phyloP scores from a whole-genome alignment of 2,113 vertebrate genomes.

The Melozone crissalis region DNA sequence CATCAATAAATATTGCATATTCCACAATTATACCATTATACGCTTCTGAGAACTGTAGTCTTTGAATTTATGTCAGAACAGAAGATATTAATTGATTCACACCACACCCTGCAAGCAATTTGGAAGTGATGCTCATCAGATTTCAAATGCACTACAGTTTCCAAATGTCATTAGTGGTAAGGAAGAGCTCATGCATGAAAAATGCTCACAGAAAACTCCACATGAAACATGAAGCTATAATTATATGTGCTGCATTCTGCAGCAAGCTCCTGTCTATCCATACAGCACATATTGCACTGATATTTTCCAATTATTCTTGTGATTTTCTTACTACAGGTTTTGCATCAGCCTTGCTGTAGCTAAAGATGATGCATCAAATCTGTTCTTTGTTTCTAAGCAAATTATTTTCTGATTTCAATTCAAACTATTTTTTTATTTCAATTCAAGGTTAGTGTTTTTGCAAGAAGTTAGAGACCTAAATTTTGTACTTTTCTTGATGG shows the following conservation, averaged over 20 bases:
- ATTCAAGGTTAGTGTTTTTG: background rate
- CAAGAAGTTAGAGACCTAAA: background rate
- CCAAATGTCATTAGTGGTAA: background rate
- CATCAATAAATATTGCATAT: background rate
- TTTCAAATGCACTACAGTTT: background rate
- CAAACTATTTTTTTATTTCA: background rate
- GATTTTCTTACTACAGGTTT: background rate
- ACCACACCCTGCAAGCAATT: conserved; percentile 1
- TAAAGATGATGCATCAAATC: background rate
- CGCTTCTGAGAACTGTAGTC: background rate
- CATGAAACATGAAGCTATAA: background rate
- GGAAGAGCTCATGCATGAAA: background rate
- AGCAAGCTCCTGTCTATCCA: background rate
- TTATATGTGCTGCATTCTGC: background rate
- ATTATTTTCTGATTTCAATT: background rate
- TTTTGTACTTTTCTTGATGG: background rate
- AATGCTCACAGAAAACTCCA: background rate
- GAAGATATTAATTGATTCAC: conserved; percentile 27
- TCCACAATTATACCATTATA: background rate
- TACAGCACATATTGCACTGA: background rate
- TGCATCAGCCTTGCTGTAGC: background rate
- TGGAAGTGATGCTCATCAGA: background rate
- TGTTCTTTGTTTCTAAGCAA: background rate
- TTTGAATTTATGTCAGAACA: conserved; percentile 12
- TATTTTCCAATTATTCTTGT: background rate